phyloP scores from a whole-genome alignment of 2,888 invertebrate species.

The Temnothorax unifasciatus region DNA sequence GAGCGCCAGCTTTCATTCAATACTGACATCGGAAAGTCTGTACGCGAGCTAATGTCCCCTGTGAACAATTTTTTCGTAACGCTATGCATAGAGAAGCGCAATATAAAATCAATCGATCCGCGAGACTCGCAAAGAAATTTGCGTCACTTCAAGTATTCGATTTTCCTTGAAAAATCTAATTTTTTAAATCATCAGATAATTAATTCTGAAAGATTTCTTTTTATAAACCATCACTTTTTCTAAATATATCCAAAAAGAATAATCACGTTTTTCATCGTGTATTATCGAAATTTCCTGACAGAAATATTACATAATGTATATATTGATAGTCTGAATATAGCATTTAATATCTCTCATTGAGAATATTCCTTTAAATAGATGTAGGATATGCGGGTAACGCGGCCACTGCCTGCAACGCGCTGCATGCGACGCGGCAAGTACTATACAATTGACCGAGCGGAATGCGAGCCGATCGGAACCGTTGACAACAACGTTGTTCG shows the following conservation, averaged over 20 bases:
- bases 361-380: constrained; percentile 23
- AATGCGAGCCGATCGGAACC: constrained; percentile 19
- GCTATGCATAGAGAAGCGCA: constrained; percentile 3
- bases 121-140: background rate
- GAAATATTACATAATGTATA: background rate
- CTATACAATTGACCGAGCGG: constrained; percentile 37
- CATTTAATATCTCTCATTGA: background rate
- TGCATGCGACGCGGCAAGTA: background rate
- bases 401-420: background rate
- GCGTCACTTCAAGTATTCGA: background rate
- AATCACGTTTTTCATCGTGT: background rate
- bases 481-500: background rate
- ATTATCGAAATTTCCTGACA: background rate
- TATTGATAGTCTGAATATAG: background rate
- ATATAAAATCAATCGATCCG: background rate
- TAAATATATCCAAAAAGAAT: background rate
- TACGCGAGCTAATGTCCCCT: constrained; percentile 31
- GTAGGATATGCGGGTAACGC: constrained; percentile 4
- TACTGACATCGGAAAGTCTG: constrained; percentile 34
- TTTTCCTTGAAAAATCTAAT: background rate
- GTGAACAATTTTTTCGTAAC: constrained; percentile 13
- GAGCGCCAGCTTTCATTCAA: constrained; percentile 59
- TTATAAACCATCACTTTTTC: background rate
- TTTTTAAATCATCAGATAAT: background rate
- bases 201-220: background rate